Base-by-base conservation (phyloP, 1,140 invertebrate genomes). In the Tetramorium alpestre region DNA sequence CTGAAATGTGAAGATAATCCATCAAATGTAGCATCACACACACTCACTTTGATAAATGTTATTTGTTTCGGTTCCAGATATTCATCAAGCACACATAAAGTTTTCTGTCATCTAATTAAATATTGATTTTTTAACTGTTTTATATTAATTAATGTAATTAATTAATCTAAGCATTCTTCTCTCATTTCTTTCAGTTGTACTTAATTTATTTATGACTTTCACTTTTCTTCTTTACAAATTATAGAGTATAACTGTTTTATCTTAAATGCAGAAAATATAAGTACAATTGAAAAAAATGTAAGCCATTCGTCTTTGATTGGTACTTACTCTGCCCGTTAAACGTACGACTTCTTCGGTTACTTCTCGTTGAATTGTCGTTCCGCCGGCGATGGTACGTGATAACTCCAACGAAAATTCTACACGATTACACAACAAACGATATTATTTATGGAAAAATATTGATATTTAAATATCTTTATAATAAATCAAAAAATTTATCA, bases 351-450 rank as follows among this genome's bases (percentile, higher is more conserved):
- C 62, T 38, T 70, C 47, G 7, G 82, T 82, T 41, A 86, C 62
- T 18, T 65, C 72, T 85, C 88, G 87, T 16, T 86, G 78, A 47
- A 89, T 70, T 18, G 62, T 78, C n/a, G 75, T 49, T 47, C 47
- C 60, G 41, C 75, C 65, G 1, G 67, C 78, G 8, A 84, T 72
- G 13, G 87, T 87, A 16, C 92, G 89, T 51, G 87, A 93, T 51
- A 91, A 51, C 72, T 95, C 94, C 65, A 92, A 67, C 33, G 93
- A 92, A 88, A 92, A 90, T 93, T 94, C 94, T 95, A 77, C 8
- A 85, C 2, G 73, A 64, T 54, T 33, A 33, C 33, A 47, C 13
- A 47, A 76, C 38, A 16, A 54, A 80, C 38, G 8, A 56, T 6
- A 51, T 0, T 51, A 51, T 44, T 18, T 54, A n/a, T 47, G 28